These are phyloP conservation scores for Pseudomyrmex sp. DNA, from an alignment of 1,140 invertebrate species.

Conservation along the genomic window DNA sequence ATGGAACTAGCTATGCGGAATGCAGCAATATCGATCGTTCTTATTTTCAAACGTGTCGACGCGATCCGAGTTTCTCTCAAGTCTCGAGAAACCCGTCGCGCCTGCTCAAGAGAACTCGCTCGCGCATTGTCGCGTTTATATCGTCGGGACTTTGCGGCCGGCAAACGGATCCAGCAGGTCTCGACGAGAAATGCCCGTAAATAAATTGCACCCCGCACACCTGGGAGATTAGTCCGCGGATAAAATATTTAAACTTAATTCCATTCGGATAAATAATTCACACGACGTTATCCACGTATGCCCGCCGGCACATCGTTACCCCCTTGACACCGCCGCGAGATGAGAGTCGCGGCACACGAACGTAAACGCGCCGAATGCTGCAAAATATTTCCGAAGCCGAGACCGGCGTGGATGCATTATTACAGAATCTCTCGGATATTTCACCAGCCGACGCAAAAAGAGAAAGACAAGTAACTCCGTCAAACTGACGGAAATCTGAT, in stretches of 20 bases:
- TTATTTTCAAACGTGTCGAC: constrained; percentile 10
- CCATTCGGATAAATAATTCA: constrained; percentile 73
- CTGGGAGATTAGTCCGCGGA: constrained; percentile 68
- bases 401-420: neutral
- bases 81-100: neutral
- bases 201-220: constrained; percentile 58
- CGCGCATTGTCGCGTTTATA: constrained; percentile 47
- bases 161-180: neutral
- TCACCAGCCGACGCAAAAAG: neutral
- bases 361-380: constrained; percentile 2
- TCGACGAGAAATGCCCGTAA: constrained; percentile 22
- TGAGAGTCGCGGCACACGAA: neutral
- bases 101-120: constrained; percentile 2
- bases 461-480: neutral
- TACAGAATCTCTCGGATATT: neutral
- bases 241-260: constrained; percentile 78
- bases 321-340: constrained; percentile 5
- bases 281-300: constrained; percentile 60
- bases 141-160: constrained; percentile 29
- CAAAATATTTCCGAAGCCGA: neutral
- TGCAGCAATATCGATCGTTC: neutral
- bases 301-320: constrained; percentile 12
- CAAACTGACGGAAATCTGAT: neutral
- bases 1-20: constrained; percentile 1
- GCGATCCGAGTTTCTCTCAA: constrained; percentile 13